Evolutionary conservation across 2,113 vertebrate genomes (phyloP).

Genomic region (Penelope pileata): DNA sequence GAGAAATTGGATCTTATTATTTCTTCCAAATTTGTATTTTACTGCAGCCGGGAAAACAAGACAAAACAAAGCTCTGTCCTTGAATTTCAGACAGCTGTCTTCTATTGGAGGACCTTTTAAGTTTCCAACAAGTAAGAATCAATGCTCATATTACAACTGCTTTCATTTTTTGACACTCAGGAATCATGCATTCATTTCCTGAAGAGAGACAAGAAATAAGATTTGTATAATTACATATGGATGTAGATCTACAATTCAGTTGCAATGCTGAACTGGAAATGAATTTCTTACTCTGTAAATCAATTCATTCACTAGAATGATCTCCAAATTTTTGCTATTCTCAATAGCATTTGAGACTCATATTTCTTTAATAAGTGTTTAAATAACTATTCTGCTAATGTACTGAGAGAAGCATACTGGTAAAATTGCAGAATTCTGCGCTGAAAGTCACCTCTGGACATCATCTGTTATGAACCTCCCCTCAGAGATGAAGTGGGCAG

Average conservation of each 20-base stretch:
- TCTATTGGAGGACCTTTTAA: slow-evolving; percentile 7
- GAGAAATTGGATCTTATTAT: slow-evolving; percentile 74
- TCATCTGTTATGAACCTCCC: neutral
- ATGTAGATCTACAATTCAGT: neutral
- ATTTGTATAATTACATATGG: neutral
- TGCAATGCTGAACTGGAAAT: neutral
- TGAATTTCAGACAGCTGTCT: slow-evolving; percentile 28
- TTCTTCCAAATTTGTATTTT: slow-evolving; percentile 74
- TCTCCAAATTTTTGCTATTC: neutral
- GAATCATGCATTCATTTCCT: neutral
- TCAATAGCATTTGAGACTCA: neutral
- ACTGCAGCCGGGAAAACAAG: neutral
- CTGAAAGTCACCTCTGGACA: neutral
- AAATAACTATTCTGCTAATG: neutral
- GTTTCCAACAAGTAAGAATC: neutral
- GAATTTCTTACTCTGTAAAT: neutral
- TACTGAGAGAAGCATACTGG: neutral
- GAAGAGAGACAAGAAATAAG: neutral
- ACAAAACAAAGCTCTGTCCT: slow-evolving; percentile 9
- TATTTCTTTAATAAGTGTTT: neutral
- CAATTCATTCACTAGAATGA: neutral
- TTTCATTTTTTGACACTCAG: neutral
- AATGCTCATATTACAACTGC: neutral
- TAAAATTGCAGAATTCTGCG: neutral
- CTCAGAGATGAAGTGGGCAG: fast-evolving